These are phyloP conservation scores for Cecidostiba fungosa DNA, from an alignment of 2,888 invertebrate genomes.

Conservation along the genomic window DNA sequence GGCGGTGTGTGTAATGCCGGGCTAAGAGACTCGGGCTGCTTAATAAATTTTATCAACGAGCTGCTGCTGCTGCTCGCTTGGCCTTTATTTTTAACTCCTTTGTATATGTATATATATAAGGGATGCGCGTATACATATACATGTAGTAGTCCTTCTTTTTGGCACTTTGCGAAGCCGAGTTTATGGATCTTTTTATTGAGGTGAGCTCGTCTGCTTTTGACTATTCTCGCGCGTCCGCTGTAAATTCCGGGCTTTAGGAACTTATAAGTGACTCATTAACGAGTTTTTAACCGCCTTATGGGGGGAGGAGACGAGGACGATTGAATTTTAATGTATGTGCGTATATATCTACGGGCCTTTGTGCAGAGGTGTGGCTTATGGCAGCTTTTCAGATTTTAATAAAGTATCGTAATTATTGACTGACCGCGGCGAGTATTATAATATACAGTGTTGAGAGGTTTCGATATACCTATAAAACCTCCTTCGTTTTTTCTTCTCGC, in stretches of 20 bases:
- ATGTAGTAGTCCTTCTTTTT: constrained; percentile 54
- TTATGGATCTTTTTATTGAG: constrained; percentile 61
- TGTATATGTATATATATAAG: background rate
- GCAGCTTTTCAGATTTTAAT: background rate
- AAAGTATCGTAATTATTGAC: constrained; percentile 6
- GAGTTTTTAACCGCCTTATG: constrained; percentile 53
- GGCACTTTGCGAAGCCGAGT: constrained; percentile 53
- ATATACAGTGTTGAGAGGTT: background rate
- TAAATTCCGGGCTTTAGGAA: constrained; percentile 61
- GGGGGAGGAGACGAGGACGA: background rate
- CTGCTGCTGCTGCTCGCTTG: constrained; percentile 46
- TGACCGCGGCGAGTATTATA: background rate
- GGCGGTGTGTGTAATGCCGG: constrained; percentile 51
- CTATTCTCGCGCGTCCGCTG: constrained; percentile 14
- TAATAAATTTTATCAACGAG: constrained; percentile 74
- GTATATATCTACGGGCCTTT: constrained; percentile 31
- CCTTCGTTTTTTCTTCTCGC: background rate
- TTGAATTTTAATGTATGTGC: constrained; percentile 64
- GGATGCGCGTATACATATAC: background rate
- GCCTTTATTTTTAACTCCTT: constrained; percentile 47
- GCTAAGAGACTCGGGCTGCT: constrained; percentile 67
- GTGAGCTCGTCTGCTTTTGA: background rate
- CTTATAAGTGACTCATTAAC: constrained; percentile 64
- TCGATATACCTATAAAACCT: too few species aligned
- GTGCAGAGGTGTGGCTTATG: constrained; percentile 17